A percentile compares a stretch with the other conserved stretches of the same genome.
Conservation (phyloP, 2,888 invertebrate genomes). For the Adelphocoris suturalis region DNA sequence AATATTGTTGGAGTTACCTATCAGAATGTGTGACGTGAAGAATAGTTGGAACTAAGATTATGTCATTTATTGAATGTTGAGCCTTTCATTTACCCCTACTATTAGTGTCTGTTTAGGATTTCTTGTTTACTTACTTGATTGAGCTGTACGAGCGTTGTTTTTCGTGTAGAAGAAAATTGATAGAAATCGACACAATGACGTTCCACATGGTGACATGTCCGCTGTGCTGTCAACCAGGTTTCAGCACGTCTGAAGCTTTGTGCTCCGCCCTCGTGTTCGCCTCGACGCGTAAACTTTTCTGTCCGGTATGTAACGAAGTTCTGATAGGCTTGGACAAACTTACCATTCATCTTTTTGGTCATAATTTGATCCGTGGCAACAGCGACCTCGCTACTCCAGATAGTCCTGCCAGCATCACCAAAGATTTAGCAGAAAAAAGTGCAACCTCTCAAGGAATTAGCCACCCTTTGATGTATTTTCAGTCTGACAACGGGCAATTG, state of each 20-base stretch:
- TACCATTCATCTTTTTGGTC: conserved; percentile 90
- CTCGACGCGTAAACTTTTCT: conserved; percentile 86
- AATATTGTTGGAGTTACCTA: too few species aligned
- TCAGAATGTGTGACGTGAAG: too few species aligned
- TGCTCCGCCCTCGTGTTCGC: conserved; percentile 86
- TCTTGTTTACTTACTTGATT: too few species aligned
- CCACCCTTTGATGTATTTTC: conserved; percentile 48
- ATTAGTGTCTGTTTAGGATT: too few species aligned
- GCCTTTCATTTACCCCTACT: too few species aligned
- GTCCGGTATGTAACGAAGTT: conserved; percentile 89
- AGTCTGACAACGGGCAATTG: conserved; percentile 71
- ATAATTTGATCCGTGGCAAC: conserved; percentile 77
- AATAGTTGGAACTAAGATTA: too few species aligned
- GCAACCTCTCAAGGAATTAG: background rate
- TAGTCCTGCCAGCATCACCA: background rate
- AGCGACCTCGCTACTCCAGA: background rate
- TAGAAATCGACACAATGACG: conserved; percentile 71
- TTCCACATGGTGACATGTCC: conserved; percentile 84
- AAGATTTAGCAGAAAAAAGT: background rate
- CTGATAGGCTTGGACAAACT: conserved; percentile 89
- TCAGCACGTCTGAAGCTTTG: conserved; percentile 85
- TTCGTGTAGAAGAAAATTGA: too few species aligned
- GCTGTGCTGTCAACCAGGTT: conserved; percentile 87
- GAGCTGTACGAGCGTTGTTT: too few species aligned
- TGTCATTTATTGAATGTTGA: too few species aligned